Conservation (phyloP, 2,797 vertebrate genomes). For the Channa striata region DNA sequence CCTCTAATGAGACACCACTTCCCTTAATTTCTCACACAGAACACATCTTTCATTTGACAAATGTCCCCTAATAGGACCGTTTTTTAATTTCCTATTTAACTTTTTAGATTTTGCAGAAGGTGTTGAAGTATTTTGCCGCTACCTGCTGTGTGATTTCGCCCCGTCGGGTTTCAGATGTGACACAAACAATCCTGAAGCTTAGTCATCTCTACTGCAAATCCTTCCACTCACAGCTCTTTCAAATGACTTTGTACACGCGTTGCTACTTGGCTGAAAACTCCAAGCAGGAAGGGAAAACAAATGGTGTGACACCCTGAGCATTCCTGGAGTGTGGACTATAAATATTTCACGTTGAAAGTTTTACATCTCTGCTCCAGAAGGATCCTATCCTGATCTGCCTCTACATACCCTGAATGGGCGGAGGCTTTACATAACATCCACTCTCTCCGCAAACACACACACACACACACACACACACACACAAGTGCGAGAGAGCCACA, state of each 20-base stretch:
- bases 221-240: not conserved
- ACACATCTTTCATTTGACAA: conserved; percentile 11
- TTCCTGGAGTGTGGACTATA: conserved; percentile 44
- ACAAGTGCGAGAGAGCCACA: conserved; percentile 29
- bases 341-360: conserved; percentile 67
- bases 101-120: not conserved
- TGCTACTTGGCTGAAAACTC: conserved; percentile 21
- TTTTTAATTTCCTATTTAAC: no score
- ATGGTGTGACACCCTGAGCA: conserved; percentile 26
- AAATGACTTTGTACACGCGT: conserved; percentile 26
- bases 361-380: conserved; percentile 49
- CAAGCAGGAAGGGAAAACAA: conserved; percentile 55
- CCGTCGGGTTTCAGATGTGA: conserved; percentile 10
- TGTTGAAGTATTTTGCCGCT: conserved; percentile 2
- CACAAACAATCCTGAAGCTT: conserved; percentile 8
- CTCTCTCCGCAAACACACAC: conserved; percentile 42
- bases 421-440: conserved; percentile 69
- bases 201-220: conserved; percentile 1
- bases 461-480: conserved; percentile 32
- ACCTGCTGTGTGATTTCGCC: conserved; percentile 12
- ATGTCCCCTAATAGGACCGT: conserved; percentile 7
- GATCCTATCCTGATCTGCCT: conserved; percentile 50
- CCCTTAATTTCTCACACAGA: conserved; percentile 10
- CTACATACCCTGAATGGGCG: conserved; percentile 56
- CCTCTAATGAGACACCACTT: conserved; percentile 55